Conservation (phyloP, 2,888 invertebrate species). For the Pollenia amentaria region DNA sequence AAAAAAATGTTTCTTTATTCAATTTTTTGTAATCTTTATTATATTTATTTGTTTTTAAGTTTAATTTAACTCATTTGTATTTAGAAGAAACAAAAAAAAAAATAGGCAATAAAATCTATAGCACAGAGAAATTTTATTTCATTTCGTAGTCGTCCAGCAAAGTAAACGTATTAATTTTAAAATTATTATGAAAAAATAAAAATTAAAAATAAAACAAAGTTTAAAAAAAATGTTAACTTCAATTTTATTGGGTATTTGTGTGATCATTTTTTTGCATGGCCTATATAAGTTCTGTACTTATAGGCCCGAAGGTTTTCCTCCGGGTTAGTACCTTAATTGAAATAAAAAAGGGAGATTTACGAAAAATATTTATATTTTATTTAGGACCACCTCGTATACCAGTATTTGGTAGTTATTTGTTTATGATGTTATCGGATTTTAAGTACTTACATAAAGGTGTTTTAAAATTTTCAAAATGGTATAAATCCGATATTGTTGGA, state of each 20-base stretch:
- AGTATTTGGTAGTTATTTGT: slow-evolving; percentile 87
- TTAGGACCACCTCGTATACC: slow-evolving; percentile 88
- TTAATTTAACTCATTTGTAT: too few relatives aligned
- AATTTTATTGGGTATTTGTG: slow-evolving; percentile 81
- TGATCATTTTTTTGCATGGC: slow-evolving; percentile 82
- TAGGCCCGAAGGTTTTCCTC: slow-evolving; percentile 86
- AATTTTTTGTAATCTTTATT: too few relatives aligned
- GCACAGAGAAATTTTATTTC: slow-evolving; percentile 21
- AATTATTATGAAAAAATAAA: not conserved
- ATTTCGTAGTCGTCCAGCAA: slow-evolving; percentile 47
- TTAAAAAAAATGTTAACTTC: slow-evolving; percentile 80
- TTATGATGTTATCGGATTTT: slow-evolving; percentile 86
- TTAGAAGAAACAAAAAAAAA: not conserved
- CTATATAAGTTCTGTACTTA: slow-evolving; percentile 84
- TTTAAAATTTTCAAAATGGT: slow-evolving; percentile 85
- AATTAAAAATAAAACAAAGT: not conserved
- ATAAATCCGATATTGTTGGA: slow-evolving; percentile 87
- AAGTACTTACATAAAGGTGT: slow-evolving; percentile 86
- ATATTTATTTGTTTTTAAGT: too few relatives aligned
- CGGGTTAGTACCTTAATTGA: slow-evolving; percentile 85
- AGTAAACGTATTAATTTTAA: slow-evolving; percentile 6
- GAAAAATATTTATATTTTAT: slow-evolving; percentile 41
- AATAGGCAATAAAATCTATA: slow-evolving; percentile 29
- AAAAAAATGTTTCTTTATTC: slow-evolving; percentile 6
- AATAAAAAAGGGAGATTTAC: slow-evolving; percentile 10